phyloP scores from a whole-genome alignment of 2,113 vertebrate species.

The Echinops telfairi region DNA sequence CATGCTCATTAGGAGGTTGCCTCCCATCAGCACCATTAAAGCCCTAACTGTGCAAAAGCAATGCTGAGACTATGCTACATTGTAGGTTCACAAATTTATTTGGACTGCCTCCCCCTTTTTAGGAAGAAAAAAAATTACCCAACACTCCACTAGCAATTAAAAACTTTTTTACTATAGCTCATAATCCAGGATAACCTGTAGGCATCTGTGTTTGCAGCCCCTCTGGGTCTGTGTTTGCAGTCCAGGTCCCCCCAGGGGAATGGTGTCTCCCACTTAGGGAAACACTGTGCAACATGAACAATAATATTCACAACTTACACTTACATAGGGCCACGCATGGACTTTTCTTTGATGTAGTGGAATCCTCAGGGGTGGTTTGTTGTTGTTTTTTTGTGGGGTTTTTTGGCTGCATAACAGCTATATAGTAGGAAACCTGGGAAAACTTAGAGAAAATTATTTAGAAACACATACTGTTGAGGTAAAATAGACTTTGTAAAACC shows the following conservation, averaged over 20 bases:
- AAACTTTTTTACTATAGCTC: too few relatives aligned
- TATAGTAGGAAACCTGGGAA: not conserved
- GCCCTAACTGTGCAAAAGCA: not conserved
- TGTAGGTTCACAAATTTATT: too few relatives aligned
- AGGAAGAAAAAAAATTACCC: too few relatives aligned
- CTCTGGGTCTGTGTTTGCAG: too few relatives aligned
- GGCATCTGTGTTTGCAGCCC: too few relatives aligned
- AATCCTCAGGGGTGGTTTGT: not conserved
- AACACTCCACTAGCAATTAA: too few relatives aligned
- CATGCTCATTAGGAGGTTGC: not conserved
- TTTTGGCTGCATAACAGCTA: not conserved
- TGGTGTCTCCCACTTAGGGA: too few relatives aligned
- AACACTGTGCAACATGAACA: not conserved
- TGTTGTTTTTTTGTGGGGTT: not conserved
- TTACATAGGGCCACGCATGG: not conserved
- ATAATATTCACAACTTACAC: not conserved
- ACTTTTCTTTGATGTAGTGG: not conserved
- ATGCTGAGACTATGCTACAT: not conserved
- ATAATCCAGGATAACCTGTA: too few relatives aligned
- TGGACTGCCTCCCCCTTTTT: too few relatives aligned
- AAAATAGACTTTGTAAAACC: not conserved
- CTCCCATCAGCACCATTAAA: not conserved
- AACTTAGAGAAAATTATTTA: not conserved
- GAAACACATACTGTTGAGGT: not conserved
- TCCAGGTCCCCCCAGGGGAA: too few relatives aligned